Percentiles rank a stretch among this genome's conserved stretches.
Evolutionary conservation across 1,140 invertebrate species (phyloP).

Genomic region (Apocrypta bakeri): DNA sequence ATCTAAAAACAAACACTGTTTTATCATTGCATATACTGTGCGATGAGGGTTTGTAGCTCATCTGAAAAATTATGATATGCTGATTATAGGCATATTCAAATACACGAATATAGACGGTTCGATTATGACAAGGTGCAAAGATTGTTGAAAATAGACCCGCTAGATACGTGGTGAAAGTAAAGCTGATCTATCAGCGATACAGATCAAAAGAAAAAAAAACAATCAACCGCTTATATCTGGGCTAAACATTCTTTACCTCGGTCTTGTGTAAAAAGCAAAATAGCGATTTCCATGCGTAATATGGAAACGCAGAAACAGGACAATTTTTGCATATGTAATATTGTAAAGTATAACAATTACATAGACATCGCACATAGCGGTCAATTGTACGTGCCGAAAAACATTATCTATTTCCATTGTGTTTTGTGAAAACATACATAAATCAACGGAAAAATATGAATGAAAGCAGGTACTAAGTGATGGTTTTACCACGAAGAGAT

Average conservation of each 20-base stretch:
- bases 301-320: not conserved
- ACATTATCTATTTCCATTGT: not conserved
- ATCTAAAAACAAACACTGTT: not conserved
- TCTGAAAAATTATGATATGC: not conserved
- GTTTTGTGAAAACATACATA: not conserved
- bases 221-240: not conserved
- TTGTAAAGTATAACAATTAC: not conserved
- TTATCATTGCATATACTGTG: not conserved
- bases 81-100: no score
- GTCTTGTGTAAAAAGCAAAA: no score
- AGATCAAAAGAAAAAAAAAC: not conserved
- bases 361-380: not conserved
- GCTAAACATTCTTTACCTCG: not conserved
- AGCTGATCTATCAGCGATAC: not conserved
- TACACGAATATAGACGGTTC: no score
- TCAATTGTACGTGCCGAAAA: not conserved
- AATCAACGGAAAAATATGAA: conserved; percentile 6
- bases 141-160: not conserved
- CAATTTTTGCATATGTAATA: not conserved
- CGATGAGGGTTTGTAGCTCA: not conserved
- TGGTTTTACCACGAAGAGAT: not conserved
- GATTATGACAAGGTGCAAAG: no score
- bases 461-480: not conserved
- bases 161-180: not conserved
- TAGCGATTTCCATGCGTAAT: no score